phyloP scores from a whole-genome alignment of 2,888 invertebrate genomes.

The Cephonodes hylas region DNA sequence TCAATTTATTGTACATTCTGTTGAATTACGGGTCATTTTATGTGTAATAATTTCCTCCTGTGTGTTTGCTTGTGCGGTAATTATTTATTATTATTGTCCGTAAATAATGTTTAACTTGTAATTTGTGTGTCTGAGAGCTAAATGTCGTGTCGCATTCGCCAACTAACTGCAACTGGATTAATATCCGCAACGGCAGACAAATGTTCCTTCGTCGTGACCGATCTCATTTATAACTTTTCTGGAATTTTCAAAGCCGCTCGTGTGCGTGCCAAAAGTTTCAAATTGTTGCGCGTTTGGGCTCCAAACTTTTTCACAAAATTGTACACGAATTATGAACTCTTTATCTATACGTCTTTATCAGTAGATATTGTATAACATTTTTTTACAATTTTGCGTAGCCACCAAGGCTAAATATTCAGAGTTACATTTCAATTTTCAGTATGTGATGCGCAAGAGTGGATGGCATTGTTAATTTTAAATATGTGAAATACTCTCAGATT shows the following conservation, averaged over 20 bases:
- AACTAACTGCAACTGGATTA: slow-evolving; percentile 16
- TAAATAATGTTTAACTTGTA: slow-evolving; percentile 12
- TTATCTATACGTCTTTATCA: too few species aligned
- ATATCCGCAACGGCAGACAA: slow-evolving; percentile 22
- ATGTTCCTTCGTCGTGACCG: slow-evolving; percentile 21
- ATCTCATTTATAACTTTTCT: slow-evolving; percentile 23
- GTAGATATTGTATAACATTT: too few species aligned
- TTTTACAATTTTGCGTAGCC: too few species aligned
- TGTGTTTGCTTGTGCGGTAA: slow-evolving; percentile 5
- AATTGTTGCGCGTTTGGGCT: slow-evolving; percentile 20
- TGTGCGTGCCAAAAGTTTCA: slow-evolving; percentile 29
- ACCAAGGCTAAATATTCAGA: too few species aligned
- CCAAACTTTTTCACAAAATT: slow-evolving; percentile 21
- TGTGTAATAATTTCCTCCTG: slow-evolving; percentile 9
- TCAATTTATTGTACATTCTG: neutral
- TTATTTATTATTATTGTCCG: slow-evolving; percentile 6
- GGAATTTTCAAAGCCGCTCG: slow-evolving; percentile 22
- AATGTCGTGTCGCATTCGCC: neutral
- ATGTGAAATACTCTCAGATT: too few species aligned
- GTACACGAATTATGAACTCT: neutral
- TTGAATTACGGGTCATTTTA: slow-evolving; percentile 3
- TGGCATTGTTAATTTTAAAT: too few species aligned
- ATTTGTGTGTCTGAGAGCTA: slow-evolving; percentile 9
- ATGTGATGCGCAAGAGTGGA: too few species aligned
- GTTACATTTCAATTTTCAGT: too few species aligned